Evolutionary conservation across 2,888 invertebrate genomes (phyloP), one percentile per base, ranked within the genome.

Genomic region (Lepidochrysops patricia): DNA sequence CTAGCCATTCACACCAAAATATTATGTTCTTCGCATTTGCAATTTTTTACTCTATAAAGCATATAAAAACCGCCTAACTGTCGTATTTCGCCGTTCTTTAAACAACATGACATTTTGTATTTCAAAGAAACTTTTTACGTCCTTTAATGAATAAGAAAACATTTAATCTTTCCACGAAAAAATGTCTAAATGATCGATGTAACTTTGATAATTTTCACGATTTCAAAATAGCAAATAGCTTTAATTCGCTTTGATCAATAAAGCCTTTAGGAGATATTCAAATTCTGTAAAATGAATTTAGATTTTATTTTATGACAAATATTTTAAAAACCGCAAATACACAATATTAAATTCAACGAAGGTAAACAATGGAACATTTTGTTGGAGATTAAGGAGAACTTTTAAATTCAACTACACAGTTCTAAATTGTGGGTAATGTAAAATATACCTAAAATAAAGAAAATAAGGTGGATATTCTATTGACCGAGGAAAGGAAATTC

Each of bases 341-440:
- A 57, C 58, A 54, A 43, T 12, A 60, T 57, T 57, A 59, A 34
- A 61, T 52, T 52, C 29, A 60, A 60, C 52, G 48, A 57, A 63
- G 59, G 49, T 60, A 64, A 61, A 58, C 54, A 61, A n/a, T 50
- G 35, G 25, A 58, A 50, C 57, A 43, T 59, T 59, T 61, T 61
- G 61, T 50, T 32, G 58, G 34, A 61, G 62, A 57, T 63, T 59
- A 61, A 57, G 57, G 56, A 57, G 37, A 58, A 58, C 61, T 57
- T 57, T 57, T 43, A 49, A 57, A 48, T 60, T 57, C 60, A 58
- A 15, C 54, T 52, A 62, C 57, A 48, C 57, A 19, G 37, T 57
- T 15, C 43, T 15, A 35, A 48, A 62, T 48, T 19, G 27, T 13
- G 13, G 27, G 3, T 35, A 54, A 37, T 5, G 49, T 37, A 62